These are phyloP conservation scores for Myotis pilosus DNA, from an alignment of 2,797 vertebrate species.

Conservation along the genomic window DNA sequence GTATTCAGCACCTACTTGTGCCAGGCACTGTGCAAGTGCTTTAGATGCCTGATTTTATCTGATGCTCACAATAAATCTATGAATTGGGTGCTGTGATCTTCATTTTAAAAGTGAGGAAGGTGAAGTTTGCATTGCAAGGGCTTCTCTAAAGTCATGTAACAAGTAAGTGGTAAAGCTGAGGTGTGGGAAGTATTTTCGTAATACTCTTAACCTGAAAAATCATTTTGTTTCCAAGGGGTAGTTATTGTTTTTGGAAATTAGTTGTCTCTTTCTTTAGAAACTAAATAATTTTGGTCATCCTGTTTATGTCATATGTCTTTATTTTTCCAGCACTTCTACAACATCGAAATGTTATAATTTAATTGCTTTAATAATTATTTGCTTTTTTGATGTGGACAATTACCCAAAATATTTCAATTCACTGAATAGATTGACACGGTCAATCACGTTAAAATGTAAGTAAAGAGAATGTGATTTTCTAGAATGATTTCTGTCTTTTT, in stretches of 20 bases:
- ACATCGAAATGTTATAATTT: background rate
- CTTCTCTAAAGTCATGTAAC: background rate
- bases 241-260: background rate
- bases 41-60: background rate
- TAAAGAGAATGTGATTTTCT: background rate
- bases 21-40: background rate
- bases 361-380: constrained; percentile 24
- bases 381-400: background rate
- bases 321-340: background rate
- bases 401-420: background rate
- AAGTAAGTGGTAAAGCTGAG: background rate
- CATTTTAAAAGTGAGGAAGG: background rate
- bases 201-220: background rate
- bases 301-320: background rate
- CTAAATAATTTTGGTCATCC: background rate
- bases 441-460: background rate
- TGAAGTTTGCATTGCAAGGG: background rate
- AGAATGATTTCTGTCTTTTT: background rate
- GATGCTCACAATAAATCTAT: background rate
- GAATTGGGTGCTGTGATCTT: background rate
- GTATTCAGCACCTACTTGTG: background rate
- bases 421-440: background rate
- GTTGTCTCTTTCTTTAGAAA: constrained; percentile 11
- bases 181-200: background rate
- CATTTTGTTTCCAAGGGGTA: constrained; percentile 11